Conservation (phyloP, 2,888 invertebrate species). For the Drosophila ochracea region DNA sequence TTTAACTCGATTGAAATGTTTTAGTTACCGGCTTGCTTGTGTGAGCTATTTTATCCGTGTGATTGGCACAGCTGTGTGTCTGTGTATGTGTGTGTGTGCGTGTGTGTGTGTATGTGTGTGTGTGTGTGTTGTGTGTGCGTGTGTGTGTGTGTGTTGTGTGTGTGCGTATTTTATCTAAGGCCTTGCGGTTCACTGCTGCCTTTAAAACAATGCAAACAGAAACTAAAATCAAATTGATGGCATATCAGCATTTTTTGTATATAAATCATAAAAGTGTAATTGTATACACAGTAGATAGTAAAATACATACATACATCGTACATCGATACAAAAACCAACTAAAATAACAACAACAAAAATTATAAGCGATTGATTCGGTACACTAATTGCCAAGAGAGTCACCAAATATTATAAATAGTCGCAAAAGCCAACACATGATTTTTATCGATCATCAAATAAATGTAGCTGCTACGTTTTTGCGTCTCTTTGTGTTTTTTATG, state of each 20-base stretch:
- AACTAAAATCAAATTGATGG: background rate
- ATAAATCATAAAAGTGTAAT: background rate
- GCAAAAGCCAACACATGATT: background rate
- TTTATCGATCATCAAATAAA: background rate
- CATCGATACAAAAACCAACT: background rate
- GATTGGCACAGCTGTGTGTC: conserved; percentile 28
- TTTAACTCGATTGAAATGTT: background rate
- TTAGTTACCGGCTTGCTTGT: background rate
- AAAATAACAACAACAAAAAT: background rate
- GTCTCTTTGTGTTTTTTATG: background rate
- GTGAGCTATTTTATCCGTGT: conserved; percentile 20
- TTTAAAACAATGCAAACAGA: background rate
- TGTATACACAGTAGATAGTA: background rate
- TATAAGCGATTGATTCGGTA: background rate
- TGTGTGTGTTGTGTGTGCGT: conserved; percentile 16
- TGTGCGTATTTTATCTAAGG: conserved; percentile 5
- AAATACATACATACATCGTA: background rate
- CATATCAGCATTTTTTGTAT: background rate
- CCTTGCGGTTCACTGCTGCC: background rate
- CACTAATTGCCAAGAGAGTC: background rate
- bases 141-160: background rate
- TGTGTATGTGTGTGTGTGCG: background rate
- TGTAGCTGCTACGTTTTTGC: background rate
- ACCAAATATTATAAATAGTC: background rate
- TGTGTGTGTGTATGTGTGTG: conserved; percentile 10